Evolutionary conservation across 2,888 invertebrate genomes (phyloP).

Genomic region (Linnaemya vulpina): DNA sequence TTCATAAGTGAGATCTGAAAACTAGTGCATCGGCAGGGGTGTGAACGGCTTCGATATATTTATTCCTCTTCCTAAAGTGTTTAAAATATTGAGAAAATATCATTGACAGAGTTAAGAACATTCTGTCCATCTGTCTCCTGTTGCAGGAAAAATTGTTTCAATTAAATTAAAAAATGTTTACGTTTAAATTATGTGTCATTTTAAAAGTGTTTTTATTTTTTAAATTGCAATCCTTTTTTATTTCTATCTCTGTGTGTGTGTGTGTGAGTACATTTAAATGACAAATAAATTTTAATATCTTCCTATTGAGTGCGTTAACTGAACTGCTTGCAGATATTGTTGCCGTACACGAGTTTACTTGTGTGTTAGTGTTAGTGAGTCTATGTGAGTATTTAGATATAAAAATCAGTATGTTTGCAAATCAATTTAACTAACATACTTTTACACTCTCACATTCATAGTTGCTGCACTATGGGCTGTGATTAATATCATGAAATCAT

Average conservation of each 20-base stretch:
- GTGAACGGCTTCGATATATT: slow-evolving; percentile 22
- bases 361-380: no score
- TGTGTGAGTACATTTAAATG: slow-evolving; percentile 6
- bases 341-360: no score
- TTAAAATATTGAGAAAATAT: slow-evolving; percentile 27
- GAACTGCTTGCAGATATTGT: no score
- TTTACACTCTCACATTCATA: neutral
- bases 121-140: neutral
- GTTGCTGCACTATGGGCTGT: slow-evolving; percentile 7
- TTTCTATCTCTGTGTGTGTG: neutral
- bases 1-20: slow-evolving; percentile 40
- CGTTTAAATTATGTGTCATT: slow-evolving; percentile 22
- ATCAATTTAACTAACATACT: slow-evolving; percentile 43
- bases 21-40: neutral
- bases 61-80: slow-evolving; percentile 28
- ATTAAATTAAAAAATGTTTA: slow-evolving; percentile 20
- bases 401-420: neutral
- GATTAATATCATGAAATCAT: no score
- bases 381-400: neutral
- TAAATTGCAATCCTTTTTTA: slow-evolving; percentile 12
- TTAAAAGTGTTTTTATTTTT: slow-evolving; percentile 21
- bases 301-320: neutral
- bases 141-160: slow-evolving; percentile 33
- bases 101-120: slow-evolving; percentile 43
- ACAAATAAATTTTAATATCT: slow-evolving; percentile 28